Evolutionary conservation across 2,797 vertebrate genomes (phyloP).

Genomic region (Pantherophis vulpinus): DNA sequence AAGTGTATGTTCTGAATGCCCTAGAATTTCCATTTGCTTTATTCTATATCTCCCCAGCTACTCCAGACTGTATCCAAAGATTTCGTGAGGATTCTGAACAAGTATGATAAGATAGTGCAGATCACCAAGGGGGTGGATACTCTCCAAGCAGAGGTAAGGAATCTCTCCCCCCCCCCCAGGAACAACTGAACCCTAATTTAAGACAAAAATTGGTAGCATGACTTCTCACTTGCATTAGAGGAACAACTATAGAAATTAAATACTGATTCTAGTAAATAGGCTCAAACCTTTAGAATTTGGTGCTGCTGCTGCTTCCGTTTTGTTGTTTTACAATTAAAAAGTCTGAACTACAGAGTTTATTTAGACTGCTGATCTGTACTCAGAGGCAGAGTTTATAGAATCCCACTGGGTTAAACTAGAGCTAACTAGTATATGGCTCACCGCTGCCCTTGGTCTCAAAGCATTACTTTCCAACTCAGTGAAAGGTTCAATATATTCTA

Average conservation of each 20-base stretch:
- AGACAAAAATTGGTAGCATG: not conserved
- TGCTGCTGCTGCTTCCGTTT: not conserved
- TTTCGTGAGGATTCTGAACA: slow-evolving; percentile 19
- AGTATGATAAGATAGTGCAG: not conserved
- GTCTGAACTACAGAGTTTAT: not conserved
- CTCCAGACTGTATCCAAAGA: not conserved
- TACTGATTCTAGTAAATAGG: not conserved
- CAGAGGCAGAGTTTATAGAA: not conserved
- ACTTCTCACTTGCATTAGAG: not conserved
- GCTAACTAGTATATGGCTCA: not conserved
- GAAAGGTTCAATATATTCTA: not conserved
- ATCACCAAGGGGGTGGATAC: not conserved
- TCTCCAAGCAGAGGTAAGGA: slow-evolving; percentile 24
- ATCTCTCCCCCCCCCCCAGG: no score
- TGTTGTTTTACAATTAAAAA: not conserved
- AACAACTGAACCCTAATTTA: not conserved
- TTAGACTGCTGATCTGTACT: not conserved
- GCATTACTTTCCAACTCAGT: not conserved
- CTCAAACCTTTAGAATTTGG: not conserved
- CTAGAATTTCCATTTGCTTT: not conserved
- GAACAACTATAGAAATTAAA: not conserved
- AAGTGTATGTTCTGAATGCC: not conserved
- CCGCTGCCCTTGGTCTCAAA: not conserved
- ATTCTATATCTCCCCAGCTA: slow-evolving; percentile 15
- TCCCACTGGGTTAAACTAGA: not conserved